Evolutionary conservation across 2,797 vertebrate genomes (phyloP).

Genomic region (Anomalospiza imberbis): DNA sequence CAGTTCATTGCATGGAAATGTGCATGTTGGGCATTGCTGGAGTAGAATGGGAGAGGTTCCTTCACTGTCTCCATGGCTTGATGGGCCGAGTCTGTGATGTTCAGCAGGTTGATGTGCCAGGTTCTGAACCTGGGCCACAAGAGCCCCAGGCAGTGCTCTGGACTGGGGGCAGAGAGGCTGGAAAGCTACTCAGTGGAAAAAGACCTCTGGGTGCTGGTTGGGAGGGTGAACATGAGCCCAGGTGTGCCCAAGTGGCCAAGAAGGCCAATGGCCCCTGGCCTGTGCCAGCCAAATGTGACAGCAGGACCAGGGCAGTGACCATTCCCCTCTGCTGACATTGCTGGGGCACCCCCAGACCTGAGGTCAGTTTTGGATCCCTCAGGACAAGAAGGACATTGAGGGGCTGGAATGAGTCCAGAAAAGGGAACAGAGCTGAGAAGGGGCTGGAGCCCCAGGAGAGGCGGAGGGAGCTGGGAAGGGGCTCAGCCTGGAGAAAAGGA

Average conservation of each 20-base stretch:
- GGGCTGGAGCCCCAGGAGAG: background rate
- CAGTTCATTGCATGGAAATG: fast-evolving
- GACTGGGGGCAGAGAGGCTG: background rate
- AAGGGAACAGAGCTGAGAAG: fast-evolving
- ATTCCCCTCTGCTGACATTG: background rate
- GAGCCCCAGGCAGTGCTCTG: background rate
- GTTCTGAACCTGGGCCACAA: background rate
- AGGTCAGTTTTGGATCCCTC: fast-evolving
- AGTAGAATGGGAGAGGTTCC: background rate
- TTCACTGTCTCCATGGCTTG: background rate
- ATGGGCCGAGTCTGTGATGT: background rate
- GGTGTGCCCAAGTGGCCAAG: background rate
- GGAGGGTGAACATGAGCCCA: background rate
- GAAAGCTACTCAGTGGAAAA: background rate
- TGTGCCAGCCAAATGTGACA: background rate
- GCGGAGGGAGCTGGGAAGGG: background rate
- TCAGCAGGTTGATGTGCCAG: background rate
- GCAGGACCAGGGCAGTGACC: background rate
- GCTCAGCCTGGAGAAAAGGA: background rate
- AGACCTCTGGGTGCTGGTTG: too few relatives aligned
- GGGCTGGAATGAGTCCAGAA: fast-evolving
- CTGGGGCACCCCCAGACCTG: fast-evolving
- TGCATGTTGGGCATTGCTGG: fast-evolving
- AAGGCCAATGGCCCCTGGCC: fast-evolving
- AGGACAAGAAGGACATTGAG: fast-evolving